phyloP scores from a whole-genome alignment of 2,797 vertebrate species.

The Avahi laniger region DNA sequence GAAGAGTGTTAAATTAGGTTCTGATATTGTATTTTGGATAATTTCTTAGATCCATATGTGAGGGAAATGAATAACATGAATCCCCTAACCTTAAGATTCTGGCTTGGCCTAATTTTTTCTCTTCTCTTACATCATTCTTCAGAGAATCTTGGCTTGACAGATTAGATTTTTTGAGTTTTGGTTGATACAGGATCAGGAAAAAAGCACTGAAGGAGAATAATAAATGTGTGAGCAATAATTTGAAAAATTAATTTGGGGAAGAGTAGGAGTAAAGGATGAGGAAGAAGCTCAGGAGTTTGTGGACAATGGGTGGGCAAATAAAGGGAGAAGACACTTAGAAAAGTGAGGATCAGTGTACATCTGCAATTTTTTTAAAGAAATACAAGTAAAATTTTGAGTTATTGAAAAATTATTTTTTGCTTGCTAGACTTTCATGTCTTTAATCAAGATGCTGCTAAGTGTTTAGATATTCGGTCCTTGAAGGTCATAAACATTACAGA shows the following conservation, averaged over 20 bases:
- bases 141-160: not conserved
- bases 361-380: not conserved
- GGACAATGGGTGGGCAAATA: not conserved
- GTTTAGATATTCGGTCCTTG: not conserved
- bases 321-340: not conserved
- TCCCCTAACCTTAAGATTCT: not conserved
- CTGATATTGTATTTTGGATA: not conserved
- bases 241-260: not conserved
- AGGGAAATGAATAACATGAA: not conserved
- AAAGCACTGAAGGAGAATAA: not conserved
- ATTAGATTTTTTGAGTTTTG: not conserved
- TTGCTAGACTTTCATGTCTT: not conserved
- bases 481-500: not conserved
- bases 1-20: not conserved
- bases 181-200: not conserved
- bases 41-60: not conserved
- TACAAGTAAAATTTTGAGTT: not conserved
- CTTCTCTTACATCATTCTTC: not conserved
- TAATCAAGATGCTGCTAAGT: not conserved
- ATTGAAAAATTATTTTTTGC: not conserved
- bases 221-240: not conserved
- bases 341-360: not conserved
- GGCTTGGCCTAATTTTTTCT: not conserved
- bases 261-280: not conserved
- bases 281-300: not conserved